Evolutionary conservation across 2,797 vertebrate genomes (phyloP), one percentile per base, ranked within the genome.

Genomic region (Dromococcyx pavoninus): DNA sequence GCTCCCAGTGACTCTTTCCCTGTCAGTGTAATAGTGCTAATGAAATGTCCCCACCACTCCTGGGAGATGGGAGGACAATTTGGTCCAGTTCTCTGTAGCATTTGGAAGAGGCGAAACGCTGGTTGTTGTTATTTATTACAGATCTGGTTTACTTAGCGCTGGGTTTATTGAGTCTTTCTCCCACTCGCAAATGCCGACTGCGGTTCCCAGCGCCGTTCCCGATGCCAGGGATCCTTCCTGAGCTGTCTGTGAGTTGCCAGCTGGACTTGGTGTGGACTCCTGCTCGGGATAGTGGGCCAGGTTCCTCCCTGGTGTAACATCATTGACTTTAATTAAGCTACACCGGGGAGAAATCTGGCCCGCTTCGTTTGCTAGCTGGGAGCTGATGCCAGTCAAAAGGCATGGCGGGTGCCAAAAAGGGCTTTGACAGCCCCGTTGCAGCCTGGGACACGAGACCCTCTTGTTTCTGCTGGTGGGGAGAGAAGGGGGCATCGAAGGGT

Each of bases 241-340:
- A 93, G 60, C 54, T 60, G 71, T 80, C 69, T 73, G 41, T 7
- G 12, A 24, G 50, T 50, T 94, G 96, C 96, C 96, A 97, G 97
- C 96, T 97, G 97, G 96, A 96, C 79, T 89, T 43, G 87, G 14
- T 30, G 32, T 76, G 91, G 88, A 64, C 94, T 96, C 93, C 84
- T 53, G 85, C 76, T 94, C 85, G 35, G 94, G 93, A 94, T 93
- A 74, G 76, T 88, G 95, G 95, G 95, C 95, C 90, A 94, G 91
- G 88, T 94, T 92, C 94, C 85, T 95, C 97, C 94, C 95, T 88
- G 94, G 95, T 94, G 96, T 88, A 73, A 88, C 93, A 92, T 96
- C 95, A 58, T 24, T 91, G 96, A 64, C 86, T 96, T 95, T 82
- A 97, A 97, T 95, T 95, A 90, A 83, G 89, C 88, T 48, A 10